Evolutionary conservation across 2,888 invertebrate genomes (phyloP), one percentile per base, ranked within the genome.

Genomic region (Desoria tigrina): DNA sequence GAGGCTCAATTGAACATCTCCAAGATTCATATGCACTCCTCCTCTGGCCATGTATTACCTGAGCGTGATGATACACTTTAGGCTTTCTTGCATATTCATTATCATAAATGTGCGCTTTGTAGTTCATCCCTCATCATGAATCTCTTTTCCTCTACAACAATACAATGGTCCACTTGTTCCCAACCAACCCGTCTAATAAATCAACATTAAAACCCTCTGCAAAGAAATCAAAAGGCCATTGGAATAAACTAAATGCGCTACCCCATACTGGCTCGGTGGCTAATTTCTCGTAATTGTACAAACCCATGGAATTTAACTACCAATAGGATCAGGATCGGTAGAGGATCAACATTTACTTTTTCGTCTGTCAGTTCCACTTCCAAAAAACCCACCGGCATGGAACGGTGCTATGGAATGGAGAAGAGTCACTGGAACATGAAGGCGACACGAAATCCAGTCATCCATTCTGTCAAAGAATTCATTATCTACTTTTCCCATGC

Each of bases 11-110:
- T n/a, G 32, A 32, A 32, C 32, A 32, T 32, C 45, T 9, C 45
- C 16, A 6, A 45, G 4, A 45, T 21, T 45, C n/a, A 4, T 18
- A 45, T 6, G 9, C 21, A 18, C 45, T 45, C 45, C 45, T 45
- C 45, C 45, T 21, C 45, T 21, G 45, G 45, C 45, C 6, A 45
- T 45, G 45, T 45, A n/a, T 45, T 45, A 45, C n/a, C 21, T 6
- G 51, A 51, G 51, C 51, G 51, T 51, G 51, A 51, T 51, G 51
- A 51, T 51, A 51, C 51, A 51, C 51, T 51, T 51, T 51, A 21
- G 24, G 14, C 4, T 51, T 51, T 51, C 11, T 7, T 51, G 51
- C 51, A 51, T 51, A 51, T 51, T 51, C 51, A 51, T 51, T 26
- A 45, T 45, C 45, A 45, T 45, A 51, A 51, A 51, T 24, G 51